phyloP scores from a whole-genome alignment of 1,140 invertebrate genomes.

The Drosophila pruinosa region DNA sequence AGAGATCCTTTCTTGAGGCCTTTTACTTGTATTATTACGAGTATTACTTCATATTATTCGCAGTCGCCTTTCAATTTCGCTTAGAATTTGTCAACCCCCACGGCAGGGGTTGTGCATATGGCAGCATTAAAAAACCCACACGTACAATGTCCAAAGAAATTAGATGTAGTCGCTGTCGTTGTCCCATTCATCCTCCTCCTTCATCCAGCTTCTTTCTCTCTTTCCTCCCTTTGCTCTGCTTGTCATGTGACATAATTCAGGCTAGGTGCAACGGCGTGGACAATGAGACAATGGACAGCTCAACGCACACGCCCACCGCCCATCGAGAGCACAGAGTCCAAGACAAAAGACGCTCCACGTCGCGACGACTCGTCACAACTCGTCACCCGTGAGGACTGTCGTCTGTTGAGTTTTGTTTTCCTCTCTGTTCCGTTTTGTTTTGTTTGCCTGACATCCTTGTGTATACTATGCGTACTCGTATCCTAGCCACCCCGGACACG shows the following conservation, averaged over 20 bases:
- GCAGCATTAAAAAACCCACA: slow-evolving; percentile 82
- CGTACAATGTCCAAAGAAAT: slow-evolving; percentile 79
- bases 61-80: slow-evolving; percentile 40
- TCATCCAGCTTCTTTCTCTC: not conserved
- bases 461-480: not conserved
- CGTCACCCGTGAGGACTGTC: slow-evolving; percentile 22
- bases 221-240: too few relatives aligned
- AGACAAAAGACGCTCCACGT: slow-evolving; percentile 58
- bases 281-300: slow-evolving; percentile 72
- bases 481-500: slow-evolving; percentile 38
- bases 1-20: slow-evolving; percentile 61
- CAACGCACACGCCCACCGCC: slow-evolving; percentile 46
- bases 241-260: slow-evolving; percentile 70
- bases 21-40: slow-evolving; percentile 42
- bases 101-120: slow-evolving; percentile 79
- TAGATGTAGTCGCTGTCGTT: slow-evolving; percentile 58
- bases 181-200: not conserved
- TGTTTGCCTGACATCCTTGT: slow-evolving; percentile 28
- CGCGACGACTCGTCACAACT: slow-evolving; percentile 23
- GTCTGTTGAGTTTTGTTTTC: slow-evolving; percentile 65
- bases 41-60: slow-evolving; percentile 15
- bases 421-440: slow-evolving; percentile 23
- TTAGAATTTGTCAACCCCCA: slow-evolving; percentile 56
- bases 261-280: slow-evolving; percentile 68
- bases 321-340: not conserved